These are phyloP conservation scores for Holcopasites calliopsidis DNA, from an alignment of 1,140 invertebrate genomes.

Conservation along the genomic window DNA sequence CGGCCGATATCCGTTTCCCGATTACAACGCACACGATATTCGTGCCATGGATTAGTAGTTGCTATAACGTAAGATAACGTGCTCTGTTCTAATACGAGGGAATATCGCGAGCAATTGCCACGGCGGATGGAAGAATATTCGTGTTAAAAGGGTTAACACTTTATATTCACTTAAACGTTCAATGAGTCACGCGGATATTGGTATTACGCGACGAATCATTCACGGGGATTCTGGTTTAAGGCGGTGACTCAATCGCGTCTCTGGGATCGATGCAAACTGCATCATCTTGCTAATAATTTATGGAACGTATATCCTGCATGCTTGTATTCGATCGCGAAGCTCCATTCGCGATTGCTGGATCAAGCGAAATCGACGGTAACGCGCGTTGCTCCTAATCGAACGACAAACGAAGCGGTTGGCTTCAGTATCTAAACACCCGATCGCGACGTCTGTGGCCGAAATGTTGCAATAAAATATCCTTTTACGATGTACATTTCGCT, in stretches of 20 bases:
- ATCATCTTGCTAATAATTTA: not conserved
- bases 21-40: not conserved
- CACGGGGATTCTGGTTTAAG: not conserved
- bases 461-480: slow-evolving; percentile 7
- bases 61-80: not conserved
- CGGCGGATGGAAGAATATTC: not conserved
- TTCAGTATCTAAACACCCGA: slow-evolving; percentile 57
- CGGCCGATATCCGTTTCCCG: not conserved
- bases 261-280: not conserved
- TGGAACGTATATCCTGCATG: not conserved
- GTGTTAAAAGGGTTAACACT: slow-evolving; percentile 15
- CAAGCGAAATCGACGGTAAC: slow-evolving; percentile 13
- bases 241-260: slow-evolving; percentile 5
- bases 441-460: slow-evolving; percentile 43
- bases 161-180: not conserved
- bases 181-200: slow-evolving; percentile 20
- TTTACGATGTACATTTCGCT: slow-evolving; percentile 11
- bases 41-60: not conserved
- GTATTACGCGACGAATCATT: not conserved
- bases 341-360: not conserved
- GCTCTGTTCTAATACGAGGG: too few species aligned
- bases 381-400: slow-evolving; percentile 10
- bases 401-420: slow-evolving; percentile 34
- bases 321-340: not conserved
- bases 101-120: slow-evolving; percentile 15